Conservation (phyloP, 2,888 invertebrate species). For the Ormyrus pomaceus region DNA sequence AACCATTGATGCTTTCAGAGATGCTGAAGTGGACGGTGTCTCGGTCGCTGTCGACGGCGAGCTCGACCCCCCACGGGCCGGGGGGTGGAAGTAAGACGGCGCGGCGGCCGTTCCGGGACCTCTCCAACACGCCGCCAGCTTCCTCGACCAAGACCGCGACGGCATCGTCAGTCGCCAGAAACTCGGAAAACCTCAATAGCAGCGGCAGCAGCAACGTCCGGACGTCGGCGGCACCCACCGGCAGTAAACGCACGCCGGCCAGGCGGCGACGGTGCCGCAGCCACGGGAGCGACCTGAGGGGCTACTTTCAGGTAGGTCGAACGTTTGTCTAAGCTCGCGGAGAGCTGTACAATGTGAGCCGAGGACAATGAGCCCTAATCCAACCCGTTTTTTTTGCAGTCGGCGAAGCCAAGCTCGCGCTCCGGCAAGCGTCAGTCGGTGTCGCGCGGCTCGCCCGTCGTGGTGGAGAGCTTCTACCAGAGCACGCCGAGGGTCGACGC, state of each 20-base stretch:
- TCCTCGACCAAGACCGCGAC: conserved; percentile 28
- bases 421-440: conserved; percentile 70
- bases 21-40: conserved; percentile 75
- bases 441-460: conserved; percentile 62
- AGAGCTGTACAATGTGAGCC: not conserved
- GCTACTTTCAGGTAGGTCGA: conserved; percentile 70
- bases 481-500: conserved; percentile 72
- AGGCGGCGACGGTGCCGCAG: conserved; percentile 70
- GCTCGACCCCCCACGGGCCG: conserved; percentile 71
- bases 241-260: conserved; percentile 60
- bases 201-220: too few species aligned
- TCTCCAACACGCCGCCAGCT: conserved; percentile 73
- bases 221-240: not conserved
- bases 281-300: conserved; percentile 71
- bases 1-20: conserved; percentile 57
- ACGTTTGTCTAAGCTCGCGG: not conserved
- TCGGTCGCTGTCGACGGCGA: conserved; percentile 72
- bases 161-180: too few species aligned
- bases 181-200: too few species aligned
- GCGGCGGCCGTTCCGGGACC: conserved; percentile 72
- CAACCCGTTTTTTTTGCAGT: conserved; percentile 59
- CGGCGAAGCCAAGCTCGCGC: conserved; percentile 69
- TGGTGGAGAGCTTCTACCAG: conserved; percentile 71
- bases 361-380: not conserved
- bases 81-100: conserved; percentile 56